Evolutionary conservation across 2,888 invertebrate species (phyloP).

Genomic region (Drosophila koepferae): DNA sequence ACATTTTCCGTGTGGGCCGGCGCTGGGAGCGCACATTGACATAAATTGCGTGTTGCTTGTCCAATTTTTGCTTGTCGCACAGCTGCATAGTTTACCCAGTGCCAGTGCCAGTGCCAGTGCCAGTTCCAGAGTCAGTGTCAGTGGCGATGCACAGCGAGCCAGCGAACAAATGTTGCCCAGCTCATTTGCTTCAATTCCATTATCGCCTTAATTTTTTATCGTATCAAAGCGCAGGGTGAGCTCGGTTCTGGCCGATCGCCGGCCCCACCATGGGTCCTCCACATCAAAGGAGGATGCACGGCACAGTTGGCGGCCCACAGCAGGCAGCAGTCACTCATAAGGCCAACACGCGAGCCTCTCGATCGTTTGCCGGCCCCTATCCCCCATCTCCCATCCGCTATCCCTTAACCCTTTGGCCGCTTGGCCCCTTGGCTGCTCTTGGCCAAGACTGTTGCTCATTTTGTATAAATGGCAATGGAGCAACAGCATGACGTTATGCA

Average conservation of each 20-base stretch:
- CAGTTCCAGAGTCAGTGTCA: background rate
- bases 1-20: slow-evolving; percentile 77
- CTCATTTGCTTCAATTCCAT: slow-evolving; percentile 85
- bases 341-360: slow-evolving; percentile 72
- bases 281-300: slow-evolving; percentile 84
- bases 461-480: slow-evolving; percentile 80
- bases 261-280: slow-evolving; percentile 67
- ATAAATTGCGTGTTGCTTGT: slow-evolving; percentile 82
- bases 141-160: slow-evolving; percentile 25
- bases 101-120: background rate
- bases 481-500: slow-evolving; percentile 82
- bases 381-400: background rate
- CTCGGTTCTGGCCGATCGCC: slow-evolving; percentile 31
- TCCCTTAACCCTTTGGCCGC: background rate
- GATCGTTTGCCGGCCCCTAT: slow-evolving; percentile 35
- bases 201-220: slow-evolving; percentile 85
- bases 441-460: slow-evolving; percentile 34
- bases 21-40: slow-evolving; percentile 76
- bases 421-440: background rate
- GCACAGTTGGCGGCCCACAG: slow-evolving; percentile 79
- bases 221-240: slow-evolving; percentile 78
- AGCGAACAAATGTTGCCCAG: slow-evolving; percentile 79
- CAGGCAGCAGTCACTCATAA: slow-evolving; percentile 79
- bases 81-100: slow-evolving; percentile 66
- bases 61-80: slow-evolving; percentile 82